phyloP scores from a whole-genome alignment of 2,113 vertebrate genomes.

The Daboia siamensis region DNA sequence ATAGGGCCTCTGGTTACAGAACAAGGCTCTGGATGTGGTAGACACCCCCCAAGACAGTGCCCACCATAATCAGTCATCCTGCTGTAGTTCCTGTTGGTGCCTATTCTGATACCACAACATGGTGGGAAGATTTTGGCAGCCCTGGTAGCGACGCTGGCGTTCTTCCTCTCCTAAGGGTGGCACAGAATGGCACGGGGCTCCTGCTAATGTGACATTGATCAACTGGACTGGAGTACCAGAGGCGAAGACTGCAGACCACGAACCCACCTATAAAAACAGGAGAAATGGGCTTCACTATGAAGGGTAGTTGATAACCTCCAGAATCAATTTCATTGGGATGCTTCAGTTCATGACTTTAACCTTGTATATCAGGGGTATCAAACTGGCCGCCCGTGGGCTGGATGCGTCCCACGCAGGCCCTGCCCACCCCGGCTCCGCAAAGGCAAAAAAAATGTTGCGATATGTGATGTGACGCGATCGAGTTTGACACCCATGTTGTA shows the following conservation, averaged over 20 bases:
- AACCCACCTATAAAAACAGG: slow-evolving; percentile 13
- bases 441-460: too few relatives aligned
- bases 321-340: neutral
- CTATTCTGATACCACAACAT: slow-evolving; percentile 76
- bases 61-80: slow-evolving; percentile 7
- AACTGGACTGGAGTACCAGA: slow-evolving; percentile 44
- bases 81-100: slow-evolving; percentile 29
- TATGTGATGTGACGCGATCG: too few relatives aligned
- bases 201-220: slow-evolving; percentile 73
- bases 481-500: too few relatives aligned
- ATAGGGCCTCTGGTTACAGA: neutral
- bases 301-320: neutral
- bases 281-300: neutral
- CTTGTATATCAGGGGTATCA: neutral
- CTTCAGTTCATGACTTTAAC: neutral
- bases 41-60: neutral
- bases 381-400: too few relatives aligned
- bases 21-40: neutral
- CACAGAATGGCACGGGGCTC: slow-evolving; percentile 74
- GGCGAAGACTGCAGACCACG: slow-evolving; percentile 55
- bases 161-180: slow-evolving; percentile 75
- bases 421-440: too few relatives aligned
- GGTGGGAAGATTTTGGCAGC: slow-evolving; percentile 82
- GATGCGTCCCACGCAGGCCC: too few relatives aligned
- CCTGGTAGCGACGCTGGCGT: slow-evolving; percentile 73